phyloP scores from a whole-genome alignment of 2,797 vertebrate genomes.

The Gymnothorax reevesii region DNA sequence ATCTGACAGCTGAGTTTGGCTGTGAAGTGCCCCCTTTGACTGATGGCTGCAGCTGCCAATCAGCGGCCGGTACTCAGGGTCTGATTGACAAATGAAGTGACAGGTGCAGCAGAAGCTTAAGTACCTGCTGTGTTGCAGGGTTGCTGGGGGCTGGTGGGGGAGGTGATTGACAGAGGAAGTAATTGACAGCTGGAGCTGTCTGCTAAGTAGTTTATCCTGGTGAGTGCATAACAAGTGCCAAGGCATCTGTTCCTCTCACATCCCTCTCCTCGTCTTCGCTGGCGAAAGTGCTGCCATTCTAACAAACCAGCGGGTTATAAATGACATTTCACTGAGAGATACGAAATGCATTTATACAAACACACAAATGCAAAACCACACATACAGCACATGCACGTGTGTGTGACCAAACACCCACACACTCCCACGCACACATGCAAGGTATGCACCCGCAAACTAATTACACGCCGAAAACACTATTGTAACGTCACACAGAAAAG shows the following conservation, averaged over 20 bases:
- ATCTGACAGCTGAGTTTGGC: slow-evolving; percentile 40
- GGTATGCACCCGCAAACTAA: not conserved
- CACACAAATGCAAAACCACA: not conserved
- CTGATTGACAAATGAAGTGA: slow-evolving; percentile 39
- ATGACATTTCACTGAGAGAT: slow-evolving; percentile 28
- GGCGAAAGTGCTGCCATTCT: slow-evolving; percentile 30
- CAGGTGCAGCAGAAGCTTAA: slow-evolving; percentile 39
- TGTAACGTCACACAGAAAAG: not conserved
- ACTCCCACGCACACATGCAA: slow-evolving; percentile 1
- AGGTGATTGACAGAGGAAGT: slow-evolving; percentile 33
- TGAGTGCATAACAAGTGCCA: slow-evolving; percentile 39
- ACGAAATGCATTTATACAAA: not conserved
- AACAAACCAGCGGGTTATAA: slow-evolving; percentile 31
- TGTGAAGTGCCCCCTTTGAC: slow-evolving; percentile 29
- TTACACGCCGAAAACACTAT: not conserved
- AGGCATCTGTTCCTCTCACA: slow-evolving; percentile 34
- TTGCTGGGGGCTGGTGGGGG: slow-evolving; percentile 24
- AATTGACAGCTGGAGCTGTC: slow-evolving; percentile 37
- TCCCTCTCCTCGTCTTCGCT: slow-evolving; percentile 33
- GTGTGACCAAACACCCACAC: not conserved
- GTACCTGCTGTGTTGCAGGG: slow-evolving; percentile 34
- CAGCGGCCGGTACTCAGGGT: slow-evolving; percentile 28
- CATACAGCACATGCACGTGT: not conserved
- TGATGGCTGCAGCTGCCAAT: slow-evolving; percentile 40
- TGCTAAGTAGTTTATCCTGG: slow-evolving; percentile 40